Percentiles rank a stretch among this genome's conserved stretches.
Evolutionary conservation across 2,113 vertebrate species (phyloP).

Genomic region (Etheostoma cragini): DNA sequence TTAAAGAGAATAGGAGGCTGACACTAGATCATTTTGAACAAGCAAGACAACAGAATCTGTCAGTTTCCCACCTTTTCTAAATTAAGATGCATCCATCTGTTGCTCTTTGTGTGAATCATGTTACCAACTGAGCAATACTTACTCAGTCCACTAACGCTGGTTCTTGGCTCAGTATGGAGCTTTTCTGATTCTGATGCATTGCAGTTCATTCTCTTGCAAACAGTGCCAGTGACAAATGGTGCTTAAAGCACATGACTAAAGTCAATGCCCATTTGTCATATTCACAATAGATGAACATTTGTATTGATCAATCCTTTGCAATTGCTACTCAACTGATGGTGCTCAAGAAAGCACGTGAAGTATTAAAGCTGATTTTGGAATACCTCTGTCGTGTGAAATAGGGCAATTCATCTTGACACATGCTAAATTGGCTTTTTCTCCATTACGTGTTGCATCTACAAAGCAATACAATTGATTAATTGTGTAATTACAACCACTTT

Average conservation of each 20-base stretch:
- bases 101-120: slow-evolving; percentile 22
- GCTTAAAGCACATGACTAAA: slow-evolving; percentile 48
- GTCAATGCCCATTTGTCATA: slow-evolving; percentile 46
- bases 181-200: slow-evolving; percentile 3
- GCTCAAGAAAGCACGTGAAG: slow-evolving; percentile 31
- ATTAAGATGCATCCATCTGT: slow-evolving; percentile 31
- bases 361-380: slow-evolving; percentile 49
- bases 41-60: neutral
- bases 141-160: neutral
- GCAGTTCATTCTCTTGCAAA: neutral
- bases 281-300: slow-evolving; percentile 34
- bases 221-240: slow-evolving; percentile 18
- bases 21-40: neutral
- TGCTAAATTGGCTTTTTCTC: slow-evolving; percentile 65
- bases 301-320: slow-evolving; percentile 41
- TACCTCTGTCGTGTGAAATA: slow-evolving; percentile 51
- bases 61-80: slow-evolving; percentile 1
- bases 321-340: slow-evolving; percentile 40
- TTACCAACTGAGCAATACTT: neutral
- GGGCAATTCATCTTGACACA: slow-evolving; percentile 70
- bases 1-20: neutral
- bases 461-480: slow-evolving; percentile 76
- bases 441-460: slow-evolving; percentile 58
- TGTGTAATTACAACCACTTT: slow-evolving; percentile 67
- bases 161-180: neutral